These are phyloP conservation scores for Orthonevra nobilis DNA, from an alignment of 2,888 invertebrate genomes.

Conservation along the genomic window DNA sequence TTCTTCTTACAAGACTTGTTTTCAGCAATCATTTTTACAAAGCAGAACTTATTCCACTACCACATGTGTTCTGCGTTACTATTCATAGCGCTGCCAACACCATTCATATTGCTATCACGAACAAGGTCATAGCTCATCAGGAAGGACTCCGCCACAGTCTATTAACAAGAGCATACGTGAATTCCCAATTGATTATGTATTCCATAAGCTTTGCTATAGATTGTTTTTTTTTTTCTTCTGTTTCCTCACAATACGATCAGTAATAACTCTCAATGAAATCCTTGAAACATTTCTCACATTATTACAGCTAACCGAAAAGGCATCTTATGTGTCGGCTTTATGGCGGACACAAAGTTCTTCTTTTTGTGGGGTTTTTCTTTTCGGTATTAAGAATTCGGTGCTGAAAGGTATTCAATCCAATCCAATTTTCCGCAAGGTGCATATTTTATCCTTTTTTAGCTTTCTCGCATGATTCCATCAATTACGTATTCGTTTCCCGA, in stretches of 20 bases:
- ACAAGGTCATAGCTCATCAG: no score
- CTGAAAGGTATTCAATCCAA: slow-evolving; percentile 70
- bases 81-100: no score
- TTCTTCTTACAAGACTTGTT: no score
- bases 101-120: no score
- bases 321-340: slow-evolving; percentile 30
- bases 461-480: slow-evolving; percentile 67
- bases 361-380: no score
- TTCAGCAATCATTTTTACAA: no score
- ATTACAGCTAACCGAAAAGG: slow-evolving; percentile 19
- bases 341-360: slow-evolving; percentile 22
- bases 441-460: slow-evolving; percentile 66
- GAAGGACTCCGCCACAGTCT: no score
- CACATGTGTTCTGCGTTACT: no score
- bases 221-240: no score
- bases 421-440: slow-evolving; percentile 66
- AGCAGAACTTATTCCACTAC: no score
- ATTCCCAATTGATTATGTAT: slow-evolving; percentile 8
- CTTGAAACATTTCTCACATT: slow-evolving; percentile 22
- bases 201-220: background rate
- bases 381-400: slow-evolving; percentile 66
- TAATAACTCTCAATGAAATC: slow-evolving; percentile 6
- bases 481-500: slow-evolving; percentile 66
- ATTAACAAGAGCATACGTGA: no score
- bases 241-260: slow-evolving; percentile 10